Conservation (phyloP, 2,888 invertebrate genomes). For the Bugulina stolonifera region DNA sequence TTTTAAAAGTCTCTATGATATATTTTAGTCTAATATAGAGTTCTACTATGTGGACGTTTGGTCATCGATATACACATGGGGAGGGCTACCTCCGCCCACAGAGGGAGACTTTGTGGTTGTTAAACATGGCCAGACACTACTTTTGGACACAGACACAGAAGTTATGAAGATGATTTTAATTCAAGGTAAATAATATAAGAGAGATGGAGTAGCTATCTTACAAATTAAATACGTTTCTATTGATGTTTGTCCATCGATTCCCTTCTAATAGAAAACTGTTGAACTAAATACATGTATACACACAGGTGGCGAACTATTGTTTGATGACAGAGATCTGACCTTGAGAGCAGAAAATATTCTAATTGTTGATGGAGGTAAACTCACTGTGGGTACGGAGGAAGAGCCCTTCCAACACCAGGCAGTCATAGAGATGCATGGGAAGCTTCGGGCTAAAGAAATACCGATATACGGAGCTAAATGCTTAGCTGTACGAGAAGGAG, state of each 20-base stretch:
- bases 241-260: too few species aligned
- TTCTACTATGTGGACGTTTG: constrained; percentile 31
- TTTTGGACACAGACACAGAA: constrained; percentile 30
- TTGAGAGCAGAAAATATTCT: constrained; percentile 46
- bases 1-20: too few species aligned
- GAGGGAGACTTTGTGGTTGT: constrained; percentile 30
- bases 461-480: constrained; percentile 30
- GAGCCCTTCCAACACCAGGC: constrained; percentile 29
- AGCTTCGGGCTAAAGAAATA: constrained; percentile 28
- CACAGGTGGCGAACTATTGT: constrained; percentile 45
- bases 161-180: neutral
- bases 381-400: constrained; percentile 32
- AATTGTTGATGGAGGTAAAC: constrained; percentile 42
- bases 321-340: constrained; percentile 44
- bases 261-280: too few species aligned
- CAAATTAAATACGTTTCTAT: too few species aligned
- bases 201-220: too few species aligned
- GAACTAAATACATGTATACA: too few species aligned
- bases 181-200: neutral
- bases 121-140: constrained; percentile 28
- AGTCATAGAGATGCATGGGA: constrained; percentile 29
- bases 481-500: constrained; percentile 29
- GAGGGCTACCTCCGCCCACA: constrained; percentile 26
- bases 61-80: constrained; percentile 31
- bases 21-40: neutral